These are phyloP conservation scores for Agriotes lineatus DNA, from an alignment of 2,888 invertebrate species.

Conservation along the genomic window DNA sequence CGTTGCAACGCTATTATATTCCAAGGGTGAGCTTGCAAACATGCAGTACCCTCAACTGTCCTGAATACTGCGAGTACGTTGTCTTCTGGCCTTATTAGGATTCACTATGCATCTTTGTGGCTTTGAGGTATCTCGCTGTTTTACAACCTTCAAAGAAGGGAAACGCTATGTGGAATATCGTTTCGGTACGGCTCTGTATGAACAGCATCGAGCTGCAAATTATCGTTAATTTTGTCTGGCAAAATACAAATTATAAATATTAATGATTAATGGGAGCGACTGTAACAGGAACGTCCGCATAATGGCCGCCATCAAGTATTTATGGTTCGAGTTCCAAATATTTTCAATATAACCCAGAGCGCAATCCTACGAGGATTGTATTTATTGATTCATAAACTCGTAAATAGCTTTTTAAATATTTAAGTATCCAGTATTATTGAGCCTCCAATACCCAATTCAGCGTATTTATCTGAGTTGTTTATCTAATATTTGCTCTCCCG, in stretches of 20 bases:
- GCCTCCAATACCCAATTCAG: too few relatives aligned
- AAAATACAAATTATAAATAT: constrained; percentile 26
- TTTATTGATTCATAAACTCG: too few relatives aligned
- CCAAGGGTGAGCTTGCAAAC: background rate
- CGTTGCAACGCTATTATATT: constrained; percentile 8
- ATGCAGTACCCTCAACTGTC: too few relatives aligned
- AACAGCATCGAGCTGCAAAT: constrained; percentile 20
- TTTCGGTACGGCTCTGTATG: constrained; percentile 8
- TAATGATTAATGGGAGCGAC: constrained; percentile 30
- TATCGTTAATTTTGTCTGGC: constrained; percentile 20
- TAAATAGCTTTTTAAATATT: too few relatives aligned
- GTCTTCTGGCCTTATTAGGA: too few relatives aligned
- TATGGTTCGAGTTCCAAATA: background rate
- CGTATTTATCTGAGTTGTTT: too few relatives aligned
- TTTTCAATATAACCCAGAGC: too few relatives aligned
- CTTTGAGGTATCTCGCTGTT: too few relatives aligned
- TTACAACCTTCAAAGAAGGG: background rate
- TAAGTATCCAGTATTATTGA: too few relatives aligned
- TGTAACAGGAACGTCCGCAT: background rate
- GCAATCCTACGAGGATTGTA: too few relatives aligned
- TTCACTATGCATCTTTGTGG: background rate
- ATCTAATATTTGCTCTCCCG: too few relatives aligned
- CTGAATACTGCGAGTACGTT: too few relatives aligned
- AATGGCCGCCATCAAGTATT: constrained; percentile 6
- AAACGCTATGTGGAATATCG: background rate